Conservation (phyloP, 2,797 vertebrate genomes). For the Mallotus villosus region DNA sequence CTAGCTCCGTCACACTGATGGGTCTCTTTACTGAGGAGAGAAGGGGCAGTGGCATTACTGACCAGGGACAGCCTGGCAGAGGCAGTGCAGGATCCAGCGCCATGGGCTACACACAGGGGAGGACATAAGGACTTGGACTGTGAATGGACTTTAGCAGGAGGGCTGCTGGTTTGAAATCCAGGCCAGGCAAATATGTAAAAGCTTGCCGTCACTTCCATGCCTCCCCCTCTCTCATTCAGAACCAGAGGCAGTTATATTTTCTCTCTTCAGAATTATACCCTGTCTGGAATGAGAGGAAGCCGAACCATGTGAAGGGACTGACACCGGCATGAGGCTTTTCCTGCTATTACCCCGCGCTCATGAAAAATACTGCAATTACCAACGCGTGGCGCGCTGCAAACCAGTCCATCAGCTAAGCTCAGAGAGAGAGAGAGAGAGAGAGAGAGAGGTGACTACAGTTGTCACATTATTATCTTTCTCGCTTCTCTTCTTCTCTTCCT, state of each 20-base stretch:
- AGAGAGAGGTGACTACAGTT: slow-evolving; percentile 22
- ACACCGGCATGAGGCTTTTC: slow-evolving; percentile 20
- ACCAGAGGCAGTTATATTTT: neutral
- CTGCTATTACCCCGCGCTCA: slow-evolving; percentile 24
- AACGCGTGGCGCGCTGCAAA: neutral
- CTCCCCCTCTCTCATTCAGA: neutral
- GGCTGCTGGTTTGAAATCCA: too few species aligned
- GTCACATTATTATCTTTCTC: slow-evolving; percentile 25
- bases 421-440: too few species aligned
- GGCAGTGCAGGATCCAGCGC: too few species aligned
- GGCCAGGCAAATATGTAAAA: too few species aligned
- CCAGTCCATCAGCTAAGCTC: slow-evolving; percentile 31
- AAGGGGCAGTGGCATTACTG: slow-evolving; percentile 26
- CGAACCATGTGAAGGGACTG: slow-evolving; percentile 10
- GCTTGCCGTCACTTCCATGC: neutral
- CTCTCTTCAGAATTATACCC: slow-evolving; percentile 17
- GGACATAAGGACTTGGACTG: too few species aligned
- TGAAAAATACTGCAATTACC: slow-evolving; percentile 43
- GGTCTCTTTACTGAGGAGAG: slow-evolving; percentile 50
- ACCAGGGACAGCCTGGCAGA: neutral
- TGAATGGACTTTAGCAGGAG: too few species aligned
- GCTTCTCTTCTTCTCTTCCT: too few species aligned
- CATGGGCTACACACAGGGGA: too few species aligned
- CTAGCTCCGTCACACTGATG: slow-evolving; percentile 61
- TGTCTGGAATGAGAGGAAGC: slow-evolving; percentile 25